Evolutionary conservation across 2,797 vertebrate species (phyloP), one percentile per base, ranked within the genome.

Genomic region (Chiropotes sagulatus): DNA sequence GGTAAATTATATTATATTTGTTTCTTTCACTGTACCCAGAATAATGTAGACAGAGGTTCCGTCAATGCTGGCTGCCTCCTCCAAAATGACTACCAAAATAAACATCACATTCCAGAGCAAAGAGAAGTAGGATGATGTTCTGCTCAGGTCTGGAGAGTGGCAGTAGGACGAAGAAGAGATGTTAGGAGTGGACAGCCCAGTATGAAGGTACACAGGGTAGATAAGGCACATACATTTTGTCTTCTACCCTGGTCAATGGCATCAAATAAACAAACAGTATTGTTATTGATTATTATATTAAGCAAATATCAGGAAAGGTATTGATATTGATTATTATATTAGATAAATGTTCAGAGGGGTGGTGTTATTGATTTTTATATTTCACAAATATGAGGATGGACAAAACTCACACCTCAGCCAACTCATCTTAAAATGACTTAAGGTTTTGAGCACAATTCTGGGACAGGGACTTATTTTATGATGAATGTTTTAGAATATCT

Each of bases 271-370:
- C 94, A 97, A 97, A 97, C 67, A 94, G 28, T 97, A 96, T 98
- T 97, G 70, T 94, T 97, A 97, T 98, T 86, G 97, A 97, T 97
- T 96, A 91, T 96, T 93, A 95, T 95, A 98, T 95, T 97, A 98
- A 97, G 79, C 96, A 98, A 97, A 97, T 98, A 98, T 95, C 94
- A 97, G 88, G 41, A 94, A 97, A 94, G 94, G 52, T 96, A 97
- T 96, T 97, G 96, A 15, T 95, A 97, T 97, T 91, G 96, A 97
- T 97, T 96, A 96, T 97, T 96, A 79, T 24, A 96, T 97, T 97
- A 98, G 81, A 97, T 96, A 93, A 96, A 97, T 97, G 90, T 93
- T 75, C 83, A 89, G 92, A 97, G 57, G 79, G 72, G 88, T 92
- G 76, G 73, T 24, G 26, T 84, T 97, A 98, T 97, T 97, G 96